Percentiles rank a stretch among this genome's conserved stretches.
Conservation (phyloP, 2,888 invertebrate species). For the Nomada hirtipes region DNA sequence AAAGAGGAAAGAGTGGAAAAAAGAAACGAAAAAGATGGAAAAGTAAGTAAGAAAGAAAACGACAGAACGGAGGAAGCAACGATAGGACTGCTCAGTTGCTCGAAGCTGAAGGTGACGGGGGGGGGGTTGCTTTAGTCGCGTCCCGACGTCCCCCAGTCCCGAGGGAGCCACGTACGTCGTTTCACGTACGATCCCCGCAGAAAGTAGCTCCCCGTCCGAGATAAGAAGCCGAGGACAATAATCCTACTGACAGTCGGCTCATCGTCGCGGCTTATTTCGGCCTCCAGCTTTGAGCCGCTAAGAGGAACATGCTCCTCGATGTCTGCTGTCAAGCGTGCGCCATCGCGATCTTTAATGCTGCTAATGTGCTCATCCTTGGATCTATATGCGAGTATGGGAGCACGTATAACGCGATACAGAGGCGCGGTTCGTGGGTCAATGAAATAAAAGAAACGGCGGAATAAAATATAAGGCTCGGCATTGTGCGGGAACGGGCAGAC, state of each 20-base stretch:
- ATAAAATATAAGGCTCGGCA: slow-evolving; percentile 34
- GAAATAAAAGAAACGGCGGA: slow-evolving; percentile 12
- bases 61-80: slow-evolving; percentile 54
- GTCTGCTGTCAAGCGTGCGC: slow-evolving; percentile 50
- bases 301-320: slow-evolving; percentile 63
- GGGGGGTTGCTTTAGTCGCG: slow-evolving; percentile 73
- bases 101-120: slow-evolving; percentile 70
- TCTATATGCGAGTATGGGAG: not conserved
- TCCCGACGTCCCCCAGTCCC: slow-evolving; percentile 74
- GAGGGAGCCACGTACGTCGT: slow-evolving; percentile 70
- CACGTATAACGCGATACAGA: not conserved
- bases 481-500: slow-evolving; percentile 12
- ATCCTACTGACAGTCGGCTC: slow-evolving; percentile 83
- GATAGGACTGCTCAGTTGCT: slow-evolving; percentile 61
- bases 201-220: slow-evolving; percentile 72
- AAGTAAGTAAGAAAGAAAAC: slow-evolving; percentile 27
- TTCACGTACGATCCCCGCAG: slow-evolving; percentile 62
- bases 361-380: slow-evolving; percentile 48
- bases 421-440: not conserved
- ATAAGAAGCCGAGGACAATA: slow-evolving; percentile 84
- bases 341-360: slow-evolving; percentile 63
- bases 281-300: slow-evolving; percentile 61
- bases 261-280: slow-evolving; percentile 80
- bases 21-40: not conserved
- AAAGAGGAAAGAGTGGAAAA: not conserved